These are phyloP conservation scores for Lithodes maja DNA, from an alignment of 2,888 invertebrate genomes.

Conservation along the genomic window DNA sequence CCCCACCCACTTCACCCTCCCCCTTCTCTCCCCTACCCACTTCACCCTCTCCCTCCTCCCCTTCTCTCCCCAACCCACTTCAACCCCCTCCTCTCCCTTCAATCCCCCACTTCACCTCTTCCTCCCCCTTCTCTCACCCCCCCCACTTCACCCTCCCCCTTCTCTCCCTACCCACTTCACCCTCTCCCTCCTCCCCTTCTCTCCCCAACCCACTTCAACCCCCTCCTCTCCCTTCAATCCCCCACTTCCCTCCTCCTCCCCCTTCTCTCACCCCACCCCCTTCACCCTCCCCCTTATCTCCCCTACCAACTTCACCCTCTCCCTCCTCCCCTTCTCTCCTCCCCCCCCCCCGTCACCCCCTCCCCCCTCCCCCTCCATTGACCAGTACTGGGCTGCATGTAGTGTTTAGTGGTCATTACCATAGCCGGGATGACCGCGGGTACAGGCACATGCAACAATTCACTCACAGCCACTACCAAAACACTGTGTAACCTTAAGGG, in stretches of 20 bases:
- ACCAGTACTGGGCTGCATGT: no score
- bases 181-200: neutral
- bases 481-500: no score
- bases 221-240: constrained; percentile 4
- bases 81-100: neutral
- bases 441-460: no score
- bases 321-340: neutral
- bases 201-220: neutral
- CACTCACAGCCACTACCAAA: no score
- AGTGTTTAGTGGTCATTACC: no score
- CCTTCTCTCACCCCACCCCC: neutral
- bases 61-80: neutral
- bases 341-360: constrained; percentile 5
- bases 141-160: neutral
- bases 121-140: neutral
- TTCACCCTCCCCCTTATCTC: neutral
- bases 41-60: neutral
- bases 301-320: neutral
- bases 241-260: neutral
- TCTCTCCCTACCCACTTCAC: no score
- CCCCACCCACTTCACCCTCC: no score
- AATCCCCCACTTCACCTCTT: neutral
- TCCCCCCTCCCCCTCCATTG: constrained; percentile 12
- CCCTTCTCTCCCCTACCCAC: neutral
- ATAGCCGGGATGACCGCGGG: no score